phyloP scores from a whole-genome alignment of 2,888 invertebrate genomes.

The Theodoxus fluviatilis region DNA sequence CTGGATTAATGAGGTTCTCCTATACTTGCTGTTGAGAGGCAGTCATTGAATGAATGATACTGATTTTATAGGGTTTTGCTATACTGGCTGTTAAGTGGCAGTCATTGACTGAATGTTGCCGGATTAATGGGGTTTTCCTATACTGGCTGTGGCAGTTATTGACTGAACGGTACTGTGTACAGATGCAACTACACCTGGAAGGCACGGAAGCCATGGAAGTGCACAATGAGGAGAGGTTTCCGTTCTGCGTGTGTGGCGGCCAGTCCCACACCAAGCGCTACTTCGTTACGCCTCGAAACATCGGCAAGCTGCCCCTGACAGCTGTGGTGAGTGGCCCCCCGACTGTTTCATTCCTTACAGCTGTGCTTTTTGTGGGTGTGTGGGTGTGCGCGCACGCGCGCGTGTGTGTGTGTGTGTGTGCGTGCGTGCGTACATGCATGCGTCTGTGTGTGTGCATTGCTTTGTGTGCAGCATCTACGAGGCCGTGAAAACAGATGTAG shows the following conservation, averaged over 20 bases:
- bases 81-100: too few relatives aligned
- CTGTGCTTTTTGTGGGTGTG: background rate
- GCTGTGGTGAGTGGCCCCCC: constrained; percentile 45
- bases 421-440: too few relatives aligned
- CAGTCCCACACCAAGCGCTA: constrained; percentile 47
- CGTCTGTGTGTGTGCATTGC: background rate
- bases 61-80: too few relatives aligned
- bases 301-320: constrained; percentile 69
- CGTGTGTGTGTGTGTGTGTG: too few relatives aligned
- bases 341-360: background rate
- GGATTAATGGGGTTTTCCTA: background rate
- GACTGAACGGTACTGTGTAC: background rate
- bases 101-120: too few relatives aligned
- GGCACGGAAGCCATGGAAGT: constrained; percentile 38
- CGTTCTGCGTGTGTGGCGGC: constrained; percentile 59
- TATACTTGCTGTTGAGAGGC: too few relatives aligned
- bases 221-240: constrained; percentile 26
- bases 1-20: too few relatives aligned
- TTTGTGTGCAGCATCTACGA: too few relatives aligned
- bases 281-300: constrained; percentile 46
- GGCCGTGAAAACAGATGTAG: too few relatives aligned
- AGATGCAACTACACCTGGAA: constrained; percentile 44
- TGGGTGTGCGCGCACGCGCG: too few relatives aligned
- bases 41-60: too few relatives aligned
- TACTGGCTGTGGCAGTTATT: background rate